Base-by-base conservation (phyloP, 2,888 invertebrate genomes). In the Physocephala rufipes region DNA sequence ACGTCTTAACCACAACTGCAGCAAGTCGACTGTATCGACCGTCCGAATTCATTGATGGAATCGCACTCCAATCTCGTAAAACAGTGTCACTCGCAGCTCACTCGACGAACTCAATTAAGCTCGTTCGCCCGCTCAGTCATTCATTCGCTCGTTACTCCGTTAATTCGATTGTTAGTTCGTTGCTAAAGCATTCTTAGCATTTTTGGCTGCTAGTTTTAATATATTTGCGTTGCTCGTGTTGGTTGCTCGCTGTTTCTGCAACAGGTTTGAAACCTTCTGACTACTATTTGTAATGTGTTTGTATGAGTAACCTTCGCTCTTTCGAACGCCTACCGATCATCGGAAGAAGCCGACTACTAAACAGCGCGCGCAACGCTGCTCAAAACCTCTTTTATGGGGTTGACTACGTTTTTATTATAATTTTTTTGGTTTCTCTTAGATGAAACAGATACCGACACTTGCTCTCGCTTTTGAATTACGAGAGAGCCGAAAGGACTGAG, bases 1-100 rank as follows among this genome's bases (percentile, higher is more conserved):
- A 75, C 77, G 75, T 77, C 77, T 74, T 65, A 78, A 75, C 71
- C 74, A 75, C 75, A 75, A 78, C 78, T 77, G 76, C 72, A 72
- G 71, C 62, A n/a, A n/a, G n/a, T n/a, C n/a, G n/a, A n/a, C n/a
- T n/a, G n/a, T 15, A 15, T 12, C 13, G 15, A 15, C 47, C 15
- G 15, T 1, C 19, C 55, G 30, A 61, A 61, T 28, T 5, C 61
- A 16, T 19, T 36, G 16, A 4, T 24, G 61, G 15, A 15, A 3
- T 61, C 61, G 43, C 62, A 62, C 62, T 62, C 19, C 36, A 36
- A n/a, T n/a, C 36, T n/a, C n/a, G n/a, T n/a, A n/a, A n/a, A n/a
- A n/a, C n/a, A n/a, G n/a, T n/a, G 26, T 36, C 28, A 36, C 55
- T n/a, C 19, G 19, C 45, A 21, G 45, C 55, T 16, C 28, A 21